A percentile compares a stretch with the other conserved stretches of the same genome.
phyloP scores from a whole-genome alignment of 1,140 invertebrate species.

The Coelopa frigida region DNA sequence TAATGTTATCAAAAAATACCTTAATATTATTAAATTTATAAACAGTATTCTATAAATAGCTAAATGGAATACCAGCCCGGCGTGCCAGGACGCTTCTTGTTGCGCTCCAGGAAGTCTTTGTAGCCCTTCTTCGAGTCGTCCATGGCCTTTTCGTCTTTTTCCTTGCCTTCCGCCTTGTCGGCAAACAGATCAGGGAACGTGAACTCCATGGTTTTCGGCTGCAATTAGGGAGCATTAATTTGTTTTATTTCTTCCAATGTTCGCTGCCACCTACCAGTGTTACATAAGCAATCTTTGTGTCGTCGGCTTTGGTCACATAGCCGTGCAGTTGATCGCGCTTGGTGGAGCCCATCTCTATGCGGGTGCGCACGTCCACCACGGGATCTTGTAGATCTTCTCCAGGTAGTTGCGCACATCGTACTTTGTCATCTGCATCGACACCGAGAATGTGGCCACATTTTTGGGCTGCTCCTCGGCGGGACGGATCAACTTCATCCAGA shows the following conservation, averaged over 20 bases:
- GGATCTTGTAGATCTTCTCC: slow-evolving; percentile 87
- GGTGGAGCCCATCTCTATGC: slow-evolving; percentile 56
- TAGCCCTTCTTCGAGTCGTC: slow-evolving; percentile 47
- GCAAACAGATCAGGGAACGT: slow-evolving; percentile 52
- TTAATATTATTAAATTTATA: slow-evolving; percentile 2
- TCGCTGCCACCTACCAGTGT: slow-evolving; percentile 56
- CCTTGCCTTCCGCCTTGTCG: slow-evolving; percentile 28
- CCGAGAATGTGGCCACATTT: slow-evolving; percentile 76
- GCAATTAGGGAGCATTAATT: background rate
- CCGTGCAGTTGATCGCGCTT: slow-evolving; percentile 48
- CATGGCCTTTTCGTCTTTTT: slow-evolving; percentile 49
- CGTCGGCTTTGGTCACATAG: slow-evolving; percentile 74
- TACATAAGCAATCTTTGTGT: slow-evolving; percentile 74
- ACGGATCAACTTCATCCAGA: slow-evolving; percentile 86
- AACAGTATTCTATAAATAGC: too few relatives aligned
- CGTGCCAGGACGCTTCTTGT: slow-evolving; percentile 49
- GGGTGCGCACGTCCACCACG: slow-evolving; percentile 63
- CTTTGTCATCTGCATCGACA: slow-evolving; percentile 84
- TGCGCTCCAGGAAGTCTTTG: slow-evolving; percentile 45
- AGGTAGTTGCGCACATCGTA: slow-evolving; percentile 86
- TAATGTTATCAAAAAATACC: too few relatives aligned
- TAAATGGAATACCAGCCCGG: slow-evolving; percentile 58
- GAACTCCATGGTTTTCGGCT: slow-evolving; percentile 52
- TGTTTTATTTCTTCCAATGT: background rate
- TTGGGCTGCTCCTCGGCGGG: slow-evolving; percentile 55